Evolutionary conservation across 2,888 invertebrate species (phyloP).

Genomic region (Busseola fusca): DNA sequence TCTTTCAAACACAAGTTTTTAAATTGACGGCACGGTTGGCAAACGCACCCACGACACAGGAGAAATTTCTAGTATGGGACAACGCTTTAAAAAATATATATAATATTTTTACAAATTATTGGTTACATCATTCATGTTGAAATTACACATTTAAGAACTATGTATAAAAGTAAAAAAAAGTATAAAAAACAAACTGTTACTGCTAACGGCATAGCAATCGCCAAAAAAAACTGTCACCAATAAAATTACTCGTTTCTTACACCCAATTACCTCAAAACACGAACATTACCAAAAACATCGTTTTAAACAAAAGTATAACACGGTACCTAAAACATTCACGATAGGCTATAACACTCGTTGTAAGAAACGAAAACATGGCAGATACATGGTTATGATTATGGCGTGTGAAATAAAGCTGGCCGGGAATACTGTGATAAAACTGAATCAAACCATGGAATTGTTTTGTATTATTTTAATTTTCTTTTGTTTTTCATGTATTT

Average conservation of each 20-base stretch:
- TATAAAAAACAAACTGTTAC: too few species aligned
- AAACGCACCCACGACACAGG: too few species aligned
- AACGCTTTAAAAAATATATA: too few species aligned
- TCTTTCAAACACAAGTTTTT: too few species aligned
- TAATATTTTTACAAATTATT: too few species aligned
- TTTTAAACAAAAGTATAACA: conserved; percentile 38
- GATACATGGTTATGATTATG: conserved; percentile 49
- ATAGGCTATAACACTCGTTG: conserved; percentile 49
- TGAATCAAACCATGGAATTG: conserved; percentile 7
- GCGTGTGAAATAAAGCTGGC: conserved; percentile 31
- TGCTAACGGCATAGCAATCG: too few species aligned
- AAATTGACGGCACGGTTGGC: too few species aligned
- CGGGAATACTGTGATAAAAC: conserved; percentile 20
- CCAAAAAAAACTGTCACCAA: conserved; percentile 16
- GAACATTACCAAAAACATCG: conserved; percentile 22
- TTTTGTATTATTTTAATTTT: neutral
- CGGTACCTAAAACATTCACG: conserved; percentile 44
- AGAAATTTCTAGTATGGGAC: too few species aligned
- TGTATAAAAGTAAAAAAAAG: too few species aligned
- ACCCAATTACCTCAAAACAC: conserved; percentile 18
- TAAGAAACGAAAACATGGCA: conserved; percentile 51
- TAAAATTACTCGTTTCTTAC: conserved; percentile 28
- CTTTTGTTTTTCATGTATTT: neutral
- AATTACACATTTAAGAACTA: too few species aligned
- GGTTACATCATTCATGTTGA: too few species aligned